Evolutionary conservation across 2,113 vertebrate species (phyloP), one percentile per base, ranked within the genome.

Genomic region (Microcebus griseorufus): DNA sequence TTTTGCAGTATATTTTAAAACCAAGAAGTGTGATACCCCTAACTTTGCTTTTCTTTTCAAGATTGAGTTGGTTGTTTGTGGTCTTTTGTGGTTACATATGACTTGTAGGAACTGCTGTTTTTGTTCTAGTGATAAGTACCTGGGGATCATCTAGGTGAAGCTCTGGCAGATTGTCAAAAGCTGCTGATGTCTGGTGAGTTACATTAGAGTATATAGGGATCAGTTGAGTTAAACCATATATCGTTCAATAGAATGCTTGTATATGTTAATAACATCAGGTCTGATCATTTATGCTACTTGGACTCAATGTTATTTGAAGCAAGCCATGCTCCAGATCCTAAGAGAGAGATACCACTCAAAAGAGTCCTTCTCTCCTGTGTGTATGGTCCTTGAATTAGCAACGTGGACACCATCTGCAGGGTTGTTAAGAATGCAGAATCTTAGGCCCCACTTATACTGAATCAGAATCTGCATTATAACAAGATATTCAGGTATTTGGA

Each of bases 251-350:
- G 39, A 95, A 84, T 23, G 9, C 65, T 89, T 92, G 17, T 34
- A 65, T 93, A 86, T 92, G 73, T 92, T 90, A n/a, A 94, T 89
- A 72, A 69, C 20, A 69, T 92, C 39, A 83, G 37, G 13, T 86
- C n/a, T 76, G 17, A 80, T 90, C 2, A 20, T 93, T 94, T 80
- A 76, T 88, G 70, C 48, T 86, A 55, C 32, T 80, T 91, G 65
- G n/a, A 76, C 91, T 93, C 83, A 92, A 0, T 78, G 29, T 67
- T 94, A 32, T 69, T 93, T 69, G 6, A 27, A 87, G 27, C 32
- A 95, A 96, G 32, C 27, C n/a, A 17, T n/a, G 29, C 32, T 82
- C 80, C 64, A 67, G 45, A 72, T 42, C 34, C 75, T 62, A 87
- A 73, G 42, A 29, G 14, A 70, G 6, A 89, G 32, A 72, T 72